Evolutionary conservation across 2,797 vertebrate genomes (phyloP).

Genomic region (Helicolenus hilgendorfi): DNA sequence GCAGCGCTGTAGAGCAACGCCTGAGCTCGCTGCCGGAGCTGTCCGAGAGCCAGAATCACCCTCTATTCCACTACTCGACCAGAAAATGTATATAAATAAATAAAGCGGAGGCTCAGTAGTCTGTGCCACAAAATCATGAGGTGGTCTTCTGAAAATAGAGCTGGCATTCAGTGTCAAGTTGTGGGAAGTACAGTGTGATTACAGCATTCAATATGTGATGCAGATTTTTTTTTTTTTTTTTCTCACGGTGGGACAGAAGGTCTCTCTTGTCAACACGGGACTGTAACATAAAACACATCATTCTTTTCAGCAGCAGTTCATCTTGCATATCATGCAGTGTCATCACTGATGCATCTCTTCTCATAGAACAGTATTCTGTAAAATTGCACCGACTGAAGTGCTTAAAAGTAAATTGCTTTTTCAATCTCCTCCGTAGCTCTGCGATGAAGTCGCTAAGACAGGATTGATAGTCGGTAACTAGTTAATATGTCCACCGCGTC

Average conservation of each 20-base stretch:
- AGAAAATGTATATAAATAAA: conserved; percentile 21
- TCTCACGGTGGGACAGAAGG: neutral
- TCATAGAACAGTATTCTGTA: neutral
- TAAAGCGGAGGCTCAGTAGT: neutral
- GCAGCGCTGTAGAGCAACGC: conserved; percentile 67
- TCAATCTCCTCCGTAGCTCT: conserved; percentile 1
- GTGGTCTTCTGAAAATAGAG: conserved; percentile 30
- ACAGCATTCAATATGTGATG: neutral
- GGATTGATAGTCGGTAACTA: neutral
- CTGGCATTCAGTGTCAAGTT: neutral
- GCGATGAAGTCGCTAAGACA: neutral
- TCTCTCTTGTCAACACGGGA: neutral
- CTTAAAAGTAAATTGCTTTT: conserved; percentile 24
- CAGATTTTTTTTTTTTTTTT: neutral
- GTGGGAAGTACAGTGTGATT: neutral
- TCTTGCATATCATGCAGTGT: neutral
- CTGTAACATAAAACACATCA: neutral
- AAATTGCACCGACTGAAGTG: neutral
- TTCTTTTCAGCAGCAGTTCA: neutral
- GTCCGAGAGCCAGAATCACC: neutral
- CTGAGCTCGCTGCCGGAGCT: neutral
- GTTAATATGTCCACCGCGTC: neutral
- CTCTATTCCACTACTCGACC: neutral
- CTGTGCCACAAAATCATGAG: neutral
- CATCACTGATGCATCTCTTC: conserved; percentile 11